Evolutionary conservation across 2,113 vertebrate species (phyloP), one percentile per base, ranked within the genome.

Genomic region (Aplodontia rufa): DNA sequence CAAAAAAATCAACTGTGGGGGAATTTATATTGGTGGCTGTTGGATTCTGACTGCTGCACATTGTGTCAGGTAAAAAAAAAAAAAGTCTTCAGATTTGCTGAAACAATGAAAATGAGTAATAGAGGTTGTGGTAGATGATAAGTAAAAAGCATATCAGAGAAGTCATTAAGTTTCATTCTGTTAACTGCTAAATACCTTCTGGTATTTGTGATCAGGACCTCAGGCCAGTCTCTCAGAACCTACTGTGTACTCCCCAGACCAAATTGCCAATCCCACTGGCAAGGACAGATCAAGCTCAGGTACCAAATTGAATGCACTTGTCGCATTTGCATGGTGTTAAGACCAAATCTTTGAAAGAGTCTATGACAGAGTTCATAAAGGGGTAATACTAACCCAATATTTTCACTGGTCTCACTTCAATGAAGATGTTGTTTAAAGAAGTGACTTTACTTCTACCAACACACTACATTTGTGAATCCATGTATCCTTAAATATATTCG

Each of bases 21-120:
- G 99, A 4, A 98, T 98, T 72, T 99, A 99, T 76, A 99, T 99
- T 7, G 99, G 99, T 47, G 99, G 99, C 91, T 99, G 99, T 91
- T 99, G 99, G 99, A 86, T 99, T 35, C 32, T 99, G 97, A 99
- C 99, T 1, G 99, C 99, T 35, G 99, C 99, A 82, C 99, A 99
- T 90, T 99, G 99, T 76, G 99, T 99, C 98, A 99, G 99, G 99
- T 99, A 97, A 93, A 78, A 66, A 97, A 93, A 78, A 66, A 97
- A 35, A 97, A 92, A 49, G 10, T 75, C 45, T 94, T 47, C 45
- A 13, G 47, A 66, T 74, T 88, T 94, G 55, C 47, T 87, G 32
- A 96, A 94, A 66, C 53, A 51, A 53, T 68, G 71, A 74, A 89
- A 62, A 78, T 47, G n/a, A 62, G 26, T 71, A 35, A 60, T 17